A percentile compares a stretch with the other conserved stretches of the same genome.
These are phyloP conservation scores for Paralichthys olivaceus DNA, from an alignment of 2,113 vertebrate genomes.

Conservation along the genomic window DNA sequence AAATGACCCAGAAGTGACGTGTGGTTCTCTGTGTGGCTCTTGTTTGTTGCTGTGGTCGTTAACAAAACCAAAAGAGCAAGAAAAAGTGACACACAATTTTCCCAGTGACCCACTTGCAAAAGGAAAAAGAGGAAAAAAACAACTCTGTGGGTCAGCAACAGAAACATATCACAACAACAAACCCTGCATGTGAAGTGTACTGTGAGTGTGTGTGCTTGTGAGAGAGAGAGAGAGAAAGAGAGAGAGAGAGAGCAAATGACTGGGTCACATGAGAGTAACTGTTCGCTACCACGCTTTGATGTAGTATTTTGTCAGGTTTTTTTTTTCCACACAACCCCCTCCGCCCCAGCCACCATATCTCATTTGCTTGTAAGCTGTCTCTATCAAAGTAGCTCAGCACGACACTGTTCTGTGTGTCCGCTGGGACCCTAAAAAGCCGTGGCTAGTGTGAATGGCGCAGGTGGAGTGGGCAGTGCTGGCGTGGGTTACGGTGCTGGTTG, in stretches of 20 bases:
- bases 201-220: background rate
- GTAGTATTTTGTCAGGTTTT: conserved; percentile 60
- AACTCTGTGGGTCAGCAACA: conserved; percentile 19
- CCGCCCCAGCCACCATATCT: conserved; percentile 24
- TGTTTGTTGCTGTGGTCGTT: background rate
- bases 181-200: conserved; percentile 9
- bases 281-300: conserved; percentile 62
- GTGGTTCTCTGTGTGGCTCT: too few relatives aligned
- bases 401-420: conserved; percentile 52
- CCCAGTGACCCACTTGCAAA: conserved; percentile 37
- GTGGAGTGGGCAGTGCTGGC: conserved; percentile 48
- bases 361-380: conserved; percentile 61
- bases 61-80: conserved; percentile 3
- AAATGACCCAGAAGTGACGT: background rate
- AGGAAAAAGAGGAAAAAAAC: conserved; percentile 3
- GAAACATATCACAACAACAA: conserved; percentile 42
- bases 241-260: conserved; percentile 2
- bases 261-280: conserved; percentile 42
- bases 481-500: conserved; percentile 37
- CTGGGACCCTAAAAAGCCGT: conserved; percentile 49
- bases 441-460: conserved; percentile 57
- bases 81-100: conserved; percentile 8
- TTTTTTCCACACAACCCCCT: background rate
- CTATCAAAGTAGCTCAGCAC: conserved; percentile 72
- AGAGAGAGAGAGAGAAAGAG: background rate